Percentiles rank a stretch among this genome's conserved stretches.
Conservation (phyloP, 2,113 vertebrate species). For the Crotophaga sulcirostris region DNA sequence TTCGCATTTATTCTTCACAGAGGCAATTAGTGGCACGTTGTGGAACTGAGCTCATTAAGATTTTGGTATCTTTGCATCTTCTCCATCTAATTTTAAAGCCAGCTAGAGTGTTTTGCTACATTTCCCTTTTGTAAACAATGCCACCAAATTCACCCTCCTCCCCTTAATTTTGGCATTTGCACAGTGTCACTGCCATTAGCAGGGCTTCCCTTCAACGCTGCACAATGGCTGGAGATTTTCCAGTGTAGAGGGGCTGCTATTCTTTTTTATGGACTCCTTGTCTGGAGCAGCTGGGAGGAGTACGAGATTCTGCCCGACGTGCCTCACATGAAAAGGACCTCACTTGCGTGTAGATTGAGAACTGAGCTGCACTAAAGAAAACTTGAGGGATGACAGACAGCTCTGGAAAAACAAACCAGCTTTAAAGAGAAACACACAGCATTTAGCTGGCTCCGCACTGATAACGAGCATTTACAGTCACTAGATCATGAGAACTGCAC, state of each 20-base stretch:
- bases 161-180: background rate
- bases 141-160: background rate
- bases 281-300: background rate
- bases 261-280: background rate
- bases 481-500: slow-evolving; percentile 39
- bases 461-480: slow-evolving; percentile 47
- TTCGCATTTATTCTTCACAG: background rate
- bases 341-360: background rate
- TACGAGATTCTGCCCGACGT: background rate
- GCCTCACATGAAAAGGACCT: background rate
- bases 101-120: background rate
- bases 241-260: background rate
- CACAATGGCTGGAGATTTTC: background rate
- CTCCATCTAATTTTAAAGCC: slow-evolving; percentile 33
- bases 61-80: background rate
- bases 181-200: background rate
- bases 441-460: slow-evolving; percentile 15
- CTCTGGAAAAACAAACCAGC: slow-evolving; percentile 36
- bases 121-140: background rate
- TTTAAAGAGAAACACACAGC: slow-evolving; percentile 29
- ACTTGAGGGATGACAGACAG: background rate
- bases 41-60: slow-evolving; percentile 5
- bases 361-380: background rate
- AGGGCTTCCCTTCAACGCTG: background rate
- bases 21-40: slow-evolving; percentile 25